These are phyloP conservation scores for Eupelmus urozonus DNA, from an alignment of 2,888 invertebrate genomes.

Conservation along the genomic window DNA sequence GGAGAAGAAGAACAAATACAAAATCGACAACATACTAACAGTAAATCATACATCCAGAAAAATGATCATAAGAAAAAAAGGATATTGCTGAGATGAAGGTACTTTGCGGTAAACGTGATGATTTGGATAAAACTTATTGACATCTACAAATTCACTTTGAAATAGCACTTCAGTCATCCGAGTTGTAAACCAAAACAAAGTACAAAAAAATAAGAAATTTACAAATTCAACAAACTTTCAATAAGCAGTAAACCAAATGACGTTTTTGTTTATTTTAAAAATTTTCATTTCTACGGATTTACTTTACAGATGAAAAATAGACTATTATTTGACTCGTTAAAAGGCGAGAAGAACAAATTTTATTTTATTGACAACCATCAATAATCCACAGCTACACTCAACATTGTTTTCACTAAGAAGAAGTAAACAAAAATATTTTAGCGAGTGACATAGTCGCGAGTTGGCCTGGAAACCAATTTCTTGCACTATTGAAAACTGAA, in stretches of 20 bases:
- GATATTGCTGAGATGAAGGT: conserved; percentile 4
- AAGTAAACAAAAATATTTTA: conserved; percentile 2
- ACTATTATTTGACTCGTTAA: conserved; percentile 22
- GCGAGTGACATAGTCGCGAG: conserved; percentile 35
- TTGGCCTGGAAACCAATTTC: conserved; percentile 63
- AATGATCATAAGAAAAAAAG: conserved; percentile 4
- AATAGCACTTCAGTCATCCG: conserved; percentile 38
- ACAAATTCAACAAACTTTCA: conserved; percentile 12
- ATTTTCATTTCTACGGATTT: conserved; percentile 29
- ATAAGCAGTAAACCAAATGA: conserved; percentile 10
- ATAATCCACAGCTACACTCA: conserved; percentile 7
- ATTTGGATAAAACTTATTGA: conserved; percentile 1
- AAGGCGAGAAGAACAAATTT: conserved; percentile 38
- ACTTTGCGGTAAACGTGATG: conserved; percentile 30
- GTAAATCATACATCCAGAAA: conserved; percentile 8
- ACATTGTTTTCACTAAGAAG: conserved; percentile 17
- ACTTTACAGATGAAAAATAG: conserved; percentile 51
- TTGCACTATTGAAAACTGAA: conserved; percentile 7
- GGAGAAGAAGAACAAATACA: conserved; percentile 29
- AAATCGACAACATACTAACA: conserved; percentile 20
- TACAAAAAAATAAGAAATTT: conserved; percentile 2
- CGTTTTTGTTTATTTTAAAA: conserved; percentile 14
- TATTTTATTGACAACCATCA: conserved; percentile 21
- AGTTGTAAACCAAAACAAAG: conserved; percentile 34
- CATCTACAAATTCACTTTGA: conserved; percentile 28